Evolutionary conservation across 1,140 invertebrate species (phyloP).

Genomic region (Lethocerus indicus): DNA sequence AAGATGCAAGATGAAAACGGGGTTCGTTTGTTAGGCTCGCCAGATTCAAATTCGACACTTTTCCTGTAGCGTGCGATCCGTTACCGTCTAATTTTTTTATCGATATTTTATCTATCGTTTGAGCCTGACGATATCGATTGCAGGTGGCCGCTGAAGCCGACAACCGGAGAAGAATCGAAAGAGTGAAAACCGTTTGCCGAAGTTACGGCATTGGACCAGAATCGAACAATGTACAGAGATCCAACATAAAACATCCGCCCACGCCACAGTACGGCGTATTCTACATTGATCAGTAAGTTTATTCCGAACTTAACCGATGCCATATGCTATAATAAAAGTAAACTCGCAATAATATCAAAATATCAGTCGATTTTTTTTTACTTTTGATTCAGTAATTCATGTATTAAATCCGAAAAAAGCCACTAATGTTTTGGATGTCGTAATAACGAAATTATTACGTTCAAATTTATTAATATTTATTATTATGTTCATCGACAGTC

Average conservation of each 20-base stretch:
- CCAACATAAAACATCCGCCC: conserved; percentile 29
- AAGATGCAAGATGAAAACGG: too few species aligned
- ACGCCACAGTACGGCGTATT: conserved; percentile 32
- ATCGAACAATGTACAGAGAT: conserved; percentile 16
- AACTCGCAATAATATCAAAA: too few species aligned
- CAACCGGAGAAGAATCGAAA: conserved; percentile 21
- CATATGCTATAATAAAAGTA: too few species aligned
- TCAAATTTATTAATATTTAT: background rate
- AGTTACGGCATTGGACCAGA: conserved; percentile 29
- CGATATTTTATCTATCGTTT: too few species aligned
- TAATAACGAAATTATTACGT: background rate
- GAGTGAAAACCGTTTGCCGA: conserved; percentile 24
- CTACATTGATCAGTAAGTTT: conserved; percentile 29
- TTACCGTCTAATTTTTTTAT: too few species aligned
- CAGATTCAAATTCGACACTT: too few species aligned
- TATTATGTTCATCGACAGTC: too few species aligned
- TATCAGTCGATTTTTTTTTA: background rate
- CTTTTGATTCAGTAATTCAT: background rate
- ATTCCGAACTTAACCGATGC: too few species aligned
- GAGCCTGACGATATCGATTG: too few species aligned
- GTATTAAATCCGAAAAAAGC: background rate
- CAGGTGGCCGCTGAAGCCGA: conserved; percentile 22
- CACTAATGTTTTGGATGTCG: background rate
- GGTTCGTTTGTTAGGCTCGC: too few species aligned
- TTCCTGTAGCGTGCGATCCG: too few species aligned